These are phyloP conservation scores for Pontoporia blainvillei DNA, from an alignment of 2,113 vertebrate species.

Conservation along the genomic window DNA sequence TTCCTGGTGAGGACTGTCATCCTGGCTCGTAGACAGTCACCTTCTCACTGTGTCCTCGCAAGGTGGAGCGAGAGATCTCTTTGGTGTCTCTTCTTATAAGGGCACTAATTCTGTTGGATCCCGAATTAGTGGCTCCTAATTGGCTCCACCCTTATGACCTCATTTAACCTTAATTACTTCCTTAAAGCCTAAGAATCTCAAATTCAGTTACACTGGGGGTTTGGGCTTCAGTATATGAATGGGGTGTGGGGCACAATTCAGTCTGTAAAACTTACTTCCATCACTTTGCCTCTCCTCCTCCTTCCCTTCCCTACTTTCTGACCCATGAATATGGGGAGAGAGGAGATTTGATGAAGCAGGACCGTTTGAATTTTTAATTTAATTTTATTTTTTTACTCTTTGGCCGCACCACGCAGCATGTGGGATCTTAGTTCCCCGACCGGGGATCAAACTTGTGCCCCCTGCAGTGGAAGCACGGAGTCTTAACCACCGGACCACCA, in stretches of 20 bases:
- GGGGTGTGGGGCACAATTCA: neutral
- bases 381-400: too few species aligned
- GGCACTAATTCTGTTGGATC: neutral
- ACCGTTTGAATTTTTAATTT: too few species aligned
- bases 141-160: neutral
- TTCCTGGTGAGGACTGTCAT: neutral
- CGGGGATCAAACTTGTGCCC: too few species aligned
- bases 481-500: too few species aligned
- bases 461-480: too few species aligned
- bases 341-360: neutral
- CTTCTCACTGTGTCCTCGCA: neutral
- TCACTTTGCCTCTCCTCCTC: neutral
- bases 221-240: neutral
- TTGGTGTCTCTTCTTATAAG: neutral
- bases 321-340: neutral
- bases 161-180: neutral
- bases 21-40: neutral
- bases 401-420: too few species aligned
- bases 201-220: neutral
- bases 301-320: neutral
- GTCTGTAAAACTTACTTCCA: neutral
- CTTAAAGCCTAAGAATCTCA: neutral
- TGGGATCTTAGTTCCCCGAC: too few species aligned
- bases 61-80: neutral
- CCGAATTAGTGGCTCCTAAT: too few species aligned